phyloP scores from a whole-genome alignment of 2,888 invertebrate genomes.

The Drosophila infuscata region DNA sequence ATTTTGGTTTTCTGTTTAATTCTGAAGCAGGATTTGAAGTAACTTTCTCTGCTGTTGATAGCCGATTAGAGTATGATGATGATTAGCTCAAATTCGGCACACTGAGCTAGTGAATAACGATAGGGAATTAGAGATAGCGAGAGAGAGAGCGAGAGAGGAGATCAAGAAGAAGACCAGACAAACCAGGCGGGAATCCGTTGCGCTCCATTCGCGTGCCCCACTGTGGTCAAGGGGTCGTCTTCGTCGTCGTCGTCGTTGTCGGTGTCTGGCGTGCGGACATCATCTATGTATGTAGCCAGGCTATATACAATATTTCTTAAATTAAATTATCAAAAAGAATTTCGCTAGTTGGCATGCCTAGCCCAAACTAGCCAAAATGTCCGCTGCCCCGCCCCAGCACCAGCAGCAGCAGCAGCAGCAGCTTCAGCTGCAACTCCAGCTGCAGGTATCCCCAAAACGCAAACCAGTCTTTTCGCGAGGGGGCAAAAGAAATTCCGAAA shows the following conservation, averaged over 20 bases:
- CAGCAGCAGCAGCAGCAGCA: constrained; percentile 19
- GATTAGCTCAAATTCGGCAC: constrained; percentile 53
- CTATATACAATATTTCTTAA: constrained; percentile 75
- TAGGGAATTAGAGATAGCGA: constrained; percentile 7
- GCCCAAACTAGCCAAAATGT: constrained; percentile 45
- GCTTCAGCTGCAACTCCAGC: constrained; percentile 31
- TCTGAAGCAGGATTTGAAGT: constrained; percentile 4
- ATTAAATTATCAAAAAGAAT: constrained; percentile 81
- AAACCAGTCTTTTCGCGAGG: constrained; percentile 53
- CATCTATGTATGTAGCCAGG: constrained; percentile 40
- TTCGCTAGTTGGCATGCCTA: constrained; percentile 79
- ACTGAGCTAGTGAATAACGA: constrained; percentile 39
- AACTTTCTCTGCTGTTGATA: constrained; percentile 67
- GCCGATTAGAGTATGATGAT: constrained; percentile 33
- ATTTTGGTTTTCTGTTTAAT: neutral
- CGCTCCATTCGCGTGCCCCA: constrained; percentile 51
- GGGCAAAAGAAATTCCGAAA: constrained; percentile 75
- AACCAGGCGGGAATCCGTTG: constrained; percentile 42
- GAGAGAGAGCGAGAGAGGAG: constrained; percentile 10
- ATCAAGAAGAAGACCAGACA: constrained; percentile 25
- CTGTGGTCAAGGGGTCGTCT: constrained; percentile 67
- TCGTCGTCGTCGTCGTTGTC: constrained; percentile 37
- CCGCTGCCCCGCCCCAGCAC: constrained; percentile 45
- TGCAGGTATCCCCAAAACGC: constrained; percentile 40
- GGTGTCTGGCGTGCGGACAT: constrained; percentile 34